A percentile compares a stretch with the other conserved stretches of the same genome.
phyloP scores from a whole-genome alignment of 2,113 vertebrate genomes.

The Bufo gargarizans region DNA sequence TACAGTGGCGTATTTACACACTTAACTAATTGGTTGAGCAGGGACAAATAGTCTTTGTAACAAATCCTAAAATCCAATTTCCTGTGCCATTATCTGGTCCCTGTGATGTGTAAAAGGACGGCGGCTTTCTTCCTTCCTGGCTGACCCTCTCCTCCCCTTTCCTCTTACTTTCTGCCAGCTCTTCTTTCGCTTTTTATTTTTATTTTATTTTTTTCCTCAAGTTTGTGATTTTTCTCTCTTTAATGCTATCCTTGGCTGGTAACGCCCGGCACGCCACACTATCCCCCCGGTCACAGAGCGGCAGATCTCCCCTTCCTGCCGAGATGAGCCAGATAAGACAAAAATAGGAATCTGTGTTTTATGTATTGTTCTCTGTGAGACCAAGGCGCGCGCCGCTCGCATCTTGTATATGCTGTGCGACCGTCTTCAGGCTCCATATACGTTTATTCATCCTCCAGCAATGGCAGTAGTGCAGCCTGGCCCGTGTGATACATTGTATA shows the following conservation, averaged over 20 bases:
- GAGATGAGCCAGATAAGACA: background rate
- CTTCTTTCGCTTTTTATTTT: background rate
- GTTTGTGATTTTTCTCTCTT: background rate
- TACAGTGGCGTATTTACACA: too few species aligned
- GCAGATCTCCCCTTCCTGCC: background rate
- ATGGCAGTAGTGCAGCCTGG: background rate
- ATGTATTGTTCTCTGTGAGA: constrained; percentile 14
- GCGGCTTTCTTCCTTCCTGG: background rate
- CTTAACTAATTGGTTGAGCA: background rate
- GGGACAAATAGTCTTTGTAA: background rate
- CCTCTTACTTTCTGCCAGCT: constrained; percentile 4
- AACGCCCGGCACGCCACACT: background rate
- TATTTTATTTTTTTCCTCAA: background rate
- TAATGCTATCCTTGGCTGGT: background rate
- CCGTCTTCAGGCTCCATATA: background rate
- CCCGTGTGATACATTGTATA: background rate
- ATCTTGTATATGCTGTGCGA: background rate
- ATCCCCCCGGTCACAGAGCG: background rate
- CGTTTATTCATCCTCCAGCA: background rate
- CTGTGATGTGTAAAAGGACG: constrained; percentile 28
- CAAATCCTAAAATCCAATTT: constrained; percentile 47
- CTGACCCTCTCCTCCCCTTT: background rate
- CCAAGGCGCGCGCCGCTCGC: background rate
- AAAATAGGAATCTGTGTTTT: constrained; percentile 19
- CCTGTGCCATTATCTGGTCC: constrained; percentile 29